Evolutionary conservation across 2,113 vertebrate species (phyloP).

Genomic region (Vicugna pacos): DNA sequence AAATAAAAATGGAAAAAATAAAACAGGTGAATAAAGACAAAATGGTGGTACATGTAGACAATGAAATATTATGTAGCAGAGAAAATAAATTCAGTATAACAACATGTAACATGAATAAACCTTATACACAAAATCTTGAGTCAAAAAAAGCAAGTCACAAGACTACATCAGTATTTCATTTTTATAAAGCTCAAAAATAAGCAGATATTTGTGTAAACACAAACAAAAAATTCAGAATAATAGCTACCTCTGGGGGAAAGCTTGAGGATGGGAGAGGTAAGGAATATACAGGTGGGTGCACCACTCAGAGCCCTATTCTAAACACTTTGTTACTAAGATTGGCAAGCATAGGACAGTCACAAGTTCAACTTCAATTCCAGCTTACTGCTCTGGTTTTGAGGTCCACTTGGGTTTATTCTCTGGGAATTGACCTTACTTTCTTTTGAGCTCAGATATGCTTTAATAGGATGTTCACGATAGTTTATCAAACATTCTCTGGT

Average conservation of each 20-base stretch:
- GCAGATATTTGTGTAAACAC: not conserved
- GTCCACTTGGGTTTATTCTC: not conserved
- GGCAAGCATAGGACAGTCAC: not conserved
- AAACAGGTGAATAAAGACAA: not conserved
- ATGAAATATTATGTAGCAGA: not conserved
- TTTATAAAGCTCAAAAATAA: constrained; percentile 25
- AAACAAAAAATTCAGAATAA: not conserved
- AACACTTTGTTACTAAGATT: not conserved
- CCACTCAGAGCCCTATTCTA: not conserved
- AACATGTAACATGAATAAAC: constrained; percentile 4
- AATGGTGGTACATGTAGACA: not conserved
- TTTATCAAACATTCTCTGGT: constrained; percentile 18
- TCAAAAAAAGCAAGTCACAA: not conserved
- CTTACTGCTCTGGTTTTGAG: not conserved
- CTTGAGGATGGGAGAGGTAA: not conserved
- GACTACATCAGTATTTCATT: not conserved
- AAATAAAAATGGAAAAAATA: not conserved
- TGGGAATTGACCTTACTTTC: not conserved
- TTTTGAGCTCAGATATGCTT: constrained; percentile 3
- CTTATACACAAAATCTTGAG: not conserved
- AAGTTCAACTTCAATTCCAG: not conserved
- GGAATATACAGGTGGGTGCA: not conserved
- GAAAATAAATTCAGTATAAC: constrained; percentile 17
- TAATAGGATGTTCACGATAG: constrained; percentile 1
- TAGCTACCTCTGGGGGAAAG: not conserved